These are phyloP conservation scores for Girardia tigrina DNA, from an alignment of 2,888 invertebrate genomes.

Conservation along the genomic window DNA sequence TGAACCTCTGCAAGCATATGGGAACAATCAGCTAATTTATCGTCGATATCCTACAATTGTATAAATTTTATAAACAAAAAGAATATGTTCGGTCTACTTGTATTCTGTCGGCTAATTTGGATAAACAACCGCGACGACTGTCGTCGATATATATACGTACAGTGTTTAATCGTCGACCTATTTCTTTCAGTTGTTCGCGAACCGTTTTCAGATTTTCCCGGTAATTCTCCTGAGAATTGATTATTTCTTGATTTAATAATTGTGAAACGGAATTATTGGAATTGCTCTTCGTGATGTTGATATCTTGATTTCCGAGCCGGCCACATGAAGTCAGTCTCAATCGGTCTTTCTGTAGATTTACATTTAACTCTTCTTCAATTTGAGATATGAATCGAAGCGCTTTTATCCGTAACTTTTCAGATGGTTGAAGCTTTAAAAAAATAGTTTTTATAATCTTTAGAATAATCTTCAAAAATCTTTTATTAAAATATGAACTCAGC, in stretches of 20 bases:
- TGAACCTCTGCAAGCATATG: constrained; percentile 1
- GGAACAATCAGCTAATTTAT: constrained; percentile 5
- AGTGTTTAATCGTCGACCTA: neutral
- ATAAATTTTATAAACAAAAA: no score
- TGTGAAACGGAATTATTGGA: neutral
- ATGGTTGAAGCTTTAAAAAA: neutral
- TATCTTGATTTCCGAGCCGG: neutral
- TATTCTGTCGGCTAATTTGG: constrained; percentile 4
- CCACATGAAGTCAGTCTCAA: neutral
- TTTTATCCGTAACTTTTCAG: neutral
- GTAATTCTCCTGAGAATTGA: neutral
- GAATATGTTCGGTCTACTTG: no score
- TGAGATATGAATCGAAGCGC: neutral
- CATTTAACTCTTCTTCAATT: neutral
- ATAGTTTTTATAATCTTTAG: neutral
- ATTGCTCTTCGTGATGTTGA: neutral
- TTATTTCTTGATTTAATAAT: neutral
- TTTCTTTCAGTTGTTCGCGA: neutral
- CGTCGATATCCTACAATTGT: neutral
- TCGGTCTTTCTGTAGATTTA: constrained; percentile 2
- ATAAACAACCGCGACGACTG: constrained; percentile 10
- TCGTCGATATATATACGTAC: neutral
- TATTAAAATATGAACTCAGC: no score
- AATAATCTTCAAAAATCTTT: no score
- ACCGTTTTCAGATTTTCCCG: neutral